Evolutionary conservation across 2,797 vertebrate genomes (phyloP).

Genomic region (Perodicticus potto): DNA sequence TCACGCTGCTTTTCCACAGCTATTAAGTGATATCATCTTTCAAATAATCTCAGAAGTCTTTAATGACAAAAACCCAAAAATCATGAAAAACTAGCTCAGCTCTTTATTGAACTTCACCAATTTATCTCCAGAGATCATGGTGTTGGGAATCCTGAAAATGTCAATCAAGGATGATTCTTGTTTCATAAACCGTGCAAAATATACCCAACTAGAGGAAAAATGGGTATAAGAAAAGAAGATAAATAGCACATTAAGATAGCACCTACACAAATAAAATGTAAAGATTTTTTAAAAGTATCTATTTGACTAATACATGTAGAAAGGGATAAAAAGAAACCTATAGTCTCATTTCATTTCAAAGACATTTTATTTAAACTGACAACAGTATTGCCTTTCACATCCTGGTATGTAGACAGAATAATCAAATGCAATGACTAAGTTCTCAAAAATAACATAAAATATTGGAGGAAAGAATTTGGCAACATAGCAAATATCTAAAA

Average conservation of each 20-base stretch:
- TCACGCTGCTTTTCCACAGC: neutral
- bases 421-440: neutral
- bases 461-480: neutral
- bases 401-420: neutral
- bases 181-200: neutral
- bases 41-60: rapidly evolving
- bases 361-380: slow-evolving; percentile 45
- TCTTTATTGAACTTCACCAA: neutral
- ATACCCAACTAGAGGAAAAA: neutral
- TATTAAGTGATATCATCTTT: neutral
- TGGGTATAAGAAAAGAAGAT: neutral
- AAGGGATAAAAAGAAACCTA: neutral
- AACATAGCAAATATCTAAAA: neutral
- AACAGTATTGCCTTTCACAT: neutral
- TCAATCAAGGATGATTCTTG: neutral
- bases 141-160: neutral
- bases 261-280: neutral
- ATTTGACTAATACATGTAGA: neutral
- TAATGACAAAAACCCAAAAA: neutral
- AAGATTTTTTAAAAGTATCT: neutral
- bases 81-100: neutral
- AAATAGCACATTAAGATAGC: neutral
- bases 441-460: neutral
- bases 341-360: slow-evolving; percentile 41
- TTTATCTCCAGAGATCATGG: neutral